Percentiles rank a stretch among this genome's conserved stretches.
Conservation (phyloP, 2,113 vertebrate genomes). For the Bufo bufo region DNA sequence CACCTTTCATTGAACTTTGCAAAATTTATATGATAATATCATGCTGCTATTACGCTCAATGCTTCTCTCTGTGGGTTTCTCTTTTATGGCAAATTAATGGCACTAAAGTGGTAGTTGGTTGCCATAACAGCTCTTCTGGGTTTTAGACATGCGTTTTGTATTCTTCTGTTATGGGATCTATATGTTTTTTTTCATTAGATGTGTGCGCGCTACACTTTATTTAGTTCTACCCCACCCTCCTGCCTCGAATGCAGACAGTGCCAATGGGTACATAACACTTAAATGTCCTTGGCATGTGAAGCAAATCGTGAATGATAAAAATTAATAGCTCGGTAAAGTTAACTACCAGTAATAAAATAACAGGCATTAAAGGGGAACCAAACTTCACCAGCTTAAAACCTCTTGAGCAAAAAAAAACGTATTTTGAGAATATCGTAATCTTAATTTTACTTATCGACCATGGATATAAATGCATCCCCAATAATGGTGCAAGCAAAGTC, state of each 20-base stretch:
- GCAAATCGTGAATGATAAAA: slow-evolving; percentile 11
- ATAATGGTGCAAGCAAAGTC: too few species aligned
- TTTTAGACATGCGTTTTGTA: neutral
- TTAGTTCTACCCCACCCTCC: neutral
- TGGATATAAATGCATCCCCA: too few species aligned
- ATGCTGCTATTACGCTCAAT: slow-evolving; percentile 13
- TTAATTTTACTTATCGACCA: too few species aligned
- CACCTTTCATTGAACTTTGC: slow-evolving; percentile 36
- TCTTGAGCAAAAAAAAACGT: too few species aligned
- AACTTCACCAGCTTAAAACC: neutral
- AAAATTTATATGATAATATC: slow-evolving; percentile 44
- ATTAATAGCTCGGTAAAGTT: slow-evolving; percentile 9
- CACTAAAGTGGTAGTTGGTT: slow-evolving; percentile 30
- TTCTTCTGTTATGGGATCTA: slow-evolving; percentile 40
- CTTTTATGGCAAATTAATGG: slow-evolving; percentile 42
- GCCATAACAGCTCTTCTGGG: slow-evolving; percentile 4
- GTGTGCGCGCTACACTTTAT: neutral
- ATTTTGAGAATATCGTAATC: too few species aligned
- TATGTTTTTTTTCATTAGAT: slow-evolving; percentile 20
- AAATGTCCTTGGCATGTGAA: neutral
- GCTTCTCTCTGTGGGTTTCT: slow-evolving; percentile 34
- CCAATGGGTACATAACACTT: neutral
- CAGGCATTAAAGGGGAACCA: neutral
- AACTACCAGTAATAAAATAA: slow-evolving; percentile 3
- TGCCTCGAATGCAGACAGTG: neutral